Evolutionary conservation across 2,113 vertebrate species (phyloP), one percentile per base, ranked within the genome.

Genomic region (Amia ocellicauda): DNA sequence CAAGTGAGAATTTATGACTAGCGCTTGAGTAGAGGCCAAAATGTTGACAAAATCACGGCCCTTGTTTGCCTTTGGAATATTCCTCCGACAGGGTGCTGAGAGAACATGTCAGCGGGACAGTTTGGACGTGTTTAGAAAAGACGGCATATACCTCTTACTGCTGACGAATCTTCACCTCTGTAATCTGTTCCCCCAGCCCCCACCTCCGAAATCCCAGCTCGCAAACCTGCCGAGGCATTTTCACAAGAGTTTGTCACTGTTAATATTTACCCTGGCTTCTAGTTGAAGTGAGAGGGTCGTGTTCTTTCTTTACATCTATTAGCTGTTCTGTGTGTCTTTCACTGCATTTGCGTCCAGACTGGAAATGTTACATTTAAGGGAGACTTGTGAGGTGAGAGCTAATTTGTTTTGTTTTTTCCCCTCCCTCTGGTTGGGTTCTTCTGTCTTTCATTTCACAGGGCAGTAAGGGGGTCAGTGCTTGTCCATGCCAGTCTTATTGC

Each of bases 241-340:
- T 92, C 85, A 85, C 89, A 90, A 79, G 75, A 76, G 82, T 80
- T 78, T 85, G 87, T 89, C 85, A 88, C 85, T 85, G 91, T 91
- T 88, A 91, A 91, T 91, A 87, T 91, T 92, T 91, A 84, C 85
- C 72, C 80, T 81, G 86, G 77, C 80, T 84, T 72, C 74, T 78
- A 82, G 69, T 68, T 76, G 71, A 74, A 61, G 71, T 70, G 79
- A 63, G 75, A 74, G 53, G 66, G 59, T 61, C 41, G 71, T 65
- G 62, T 28, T 70, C 63, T 73, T 59, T 66, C 73, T 28, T 23
- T 59, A 58, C 65, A 78, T 74, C 75, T 72, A 54, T 70, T 42
- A 69, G 74, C 52, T 73, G 66, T 65, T 79, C 69, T 58, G 4
- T 13, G 3, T 52, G 61, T 61, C 68, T 68, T 74, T 69, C 49